Base-by-base conservation (phyloP, 2,888 invertebrate species). In the Hyppa rectilinea region DNA sequence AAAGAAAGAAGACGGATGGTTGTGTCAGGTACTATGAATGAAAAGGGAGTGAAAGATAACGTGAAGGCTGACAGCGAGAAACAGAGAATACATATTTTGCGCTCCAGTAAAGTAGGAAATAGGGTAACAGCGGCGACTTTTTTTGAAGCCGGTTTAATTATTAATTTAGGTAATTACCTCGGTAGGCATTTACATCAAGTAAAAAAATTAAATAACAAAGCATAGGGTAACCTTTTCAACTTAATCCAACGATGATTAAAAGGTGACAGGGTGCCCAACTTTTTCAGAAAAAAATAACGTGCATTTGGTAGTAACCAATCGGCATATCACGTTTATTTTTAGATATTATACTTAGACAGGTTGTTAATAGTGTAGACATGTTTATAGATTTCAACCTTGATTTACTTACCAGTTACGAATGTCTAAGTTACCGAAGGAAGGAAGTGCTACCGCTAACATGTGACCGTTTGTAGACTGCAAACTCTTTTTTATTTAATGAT, bases 381-480 rank as follows among this genome's bases (percentile, higher is more conserved):
- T 38, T 34, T 38, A 53, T 47, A 38, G 3, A 71, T 53, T 63
- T 40, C 38, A 73, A 47, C 47, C 53, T 63, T 62, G 62, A 53
- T 53, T 52, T 53, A 52, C 36, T 53, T 26, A 40, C 40, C 4
- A 59, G n/a, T 36, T n/a, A 38, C 36, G 31, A 43, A n/a, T n/a
- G n/a, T n/a, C 20, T 45, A 17, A 43, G 40, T 34, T 50, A 36
- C 20, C 12, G 29, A 71, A 29, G 26, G 31, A 49, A 70, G 17
- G 2, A 59, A 45, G n/a, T 52, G 71, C 20, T 56, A 17, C 10
- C 9, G 34, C 14, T 29, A n/a, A 36, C 14, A 40, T 29, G 29
- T 20, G 4, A 26, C 7, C 5, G 9, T 36, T 14, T 10, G 9
- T 29, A 6, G 7, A 12, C 14, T 26, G n/a, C 20, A 29, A 53